phyloP scores from a whole-genome alignment of 2,888 invertebrate species.

The Drosophila bunnanda region DNA sequence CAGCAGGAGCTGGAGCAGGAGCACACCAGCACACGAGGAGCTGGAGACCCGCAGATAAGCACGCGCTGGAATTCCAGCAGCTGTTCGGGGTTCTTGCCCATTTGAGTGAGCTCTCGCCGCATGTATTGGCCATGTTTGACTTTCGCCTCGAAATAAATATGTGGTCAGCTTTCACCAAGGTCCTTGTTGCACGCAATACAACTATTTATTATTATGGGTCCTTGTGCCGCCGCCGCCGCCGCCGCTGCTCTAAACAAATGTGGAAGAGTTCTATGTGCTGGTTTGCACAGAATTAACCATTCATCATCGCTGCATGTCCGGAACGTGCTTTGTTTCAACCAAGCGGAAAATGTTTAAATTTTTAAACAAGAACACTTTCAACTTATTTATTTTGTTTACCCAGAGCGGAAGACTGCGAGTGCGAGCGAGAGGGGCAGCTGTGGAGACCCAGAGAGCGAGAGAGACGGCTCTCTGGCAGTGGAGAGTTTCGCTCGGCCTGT shows the following conservation, averaged over 20 bases:
- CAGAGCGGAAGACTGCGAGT: slow-evolving; percentile 35
- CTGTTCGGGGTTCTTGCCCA: slow-evolving; percentile 52
- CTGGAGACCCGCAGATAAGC: slow-evolving; percentile 39
- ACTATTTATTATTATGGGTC: slow-evolving; percentile 65
- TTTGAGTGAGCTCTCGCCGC: slow-evolving; percentile 32
- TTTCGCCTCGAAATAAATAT: slow-evolving; percentile 61
- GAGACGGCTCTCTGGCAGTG: slow-evolving; percentile 39
- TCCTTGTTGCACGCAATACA: slow-evolving; percentile 68
- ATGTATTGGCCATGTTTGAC: slow-evolving; percentile 59
- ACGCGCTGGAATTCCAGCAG: slow-evolving; percentile 58
- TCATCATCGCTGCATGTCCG: slow-evolving; percentile 5
- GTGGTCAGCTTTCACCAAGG: slow-evolving; percentile 63
- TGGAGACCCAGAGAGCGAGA: slow-evolving; percentile 3
- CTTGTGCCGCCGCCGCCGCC: slow-evolving; percentile 45
- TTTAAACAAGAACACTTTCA: slow-evolving; percentile 35
- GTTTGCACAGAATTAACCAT: slow-evolving; percentile 19
- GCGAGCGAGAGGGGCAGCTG: slow-evolving; percentile 12
- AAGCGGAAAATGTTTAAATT: slow-evolving; percentile 6
- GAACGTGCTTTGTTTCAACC: slow-evolving; percentile 21
- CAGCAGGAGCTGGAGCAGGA: slow-evolving; percentile 24
- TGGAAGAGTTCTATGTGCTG: slow-evolving; percentile 11
- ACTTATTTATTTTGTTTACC: slow-evolving; percentile 68
- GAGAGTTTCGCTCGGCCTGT: slow-evolving; percentile 69
- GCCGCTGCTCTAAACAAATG: slow-evolving; percentile 17
- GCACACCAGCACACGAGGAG: too few relatives aligned